A percentile compares a stretch with the other conserved stretches of the same genome.
Evolutionary conservation across 2,888 invertebrate species (phyloP).

Genomic region (Autographa gamma): DNA sequence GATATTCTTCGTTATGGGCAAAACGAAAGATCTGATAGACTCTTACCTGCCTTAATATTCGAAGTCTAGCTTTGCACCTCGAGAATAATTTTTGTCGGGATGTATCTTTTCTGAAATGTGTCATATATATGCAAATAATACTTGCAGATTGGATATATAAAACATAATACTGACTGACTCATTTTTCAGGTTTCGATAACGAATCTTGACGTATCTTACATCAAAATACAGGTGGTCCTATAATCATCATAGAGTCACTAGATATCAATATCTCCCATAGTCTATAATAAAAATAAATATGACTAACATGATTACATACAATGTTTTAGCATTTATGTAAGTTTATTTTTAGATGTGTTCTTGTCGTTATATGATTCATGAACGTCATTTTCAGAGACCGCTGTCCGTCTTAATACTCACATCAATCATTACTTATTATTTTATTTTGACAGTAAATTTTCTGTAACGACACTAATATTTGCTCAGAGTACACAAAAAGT

Average conservation of each 20-base stretch:
- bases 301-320: neutral
- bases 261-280: neutral
- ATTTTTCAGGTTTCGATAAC: neutral
- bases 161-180: neutral
- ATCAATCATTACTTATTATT: neutral
- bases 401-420: too few species aligned
- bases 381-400: neutral
- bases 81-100: too few species aligned
- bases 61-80: too few species aligned
- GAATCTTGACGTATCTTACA: neutral
- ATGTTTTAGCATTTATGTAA: too few species aligned
- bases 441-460: neutral
- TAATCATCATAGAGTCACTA: neutral
- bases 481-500: neutral
- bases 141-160: neutral
- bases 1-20: too few species aligned
- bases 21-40: too few species aligned
- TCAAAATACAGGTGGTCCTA: neutral
- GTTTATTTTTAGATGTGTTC: neutral
- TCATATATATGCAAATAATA: too few species aligned
- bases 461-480: neutral
- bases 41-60: too few species aligned
- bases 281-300: neutral
- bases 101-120: too few species aligned
- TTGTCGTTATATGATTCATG: neutral